phyloP scores from a whole-genome alignment of 2,113 vertebrate genomes.

The Phodopus roborovskii region DNA sequence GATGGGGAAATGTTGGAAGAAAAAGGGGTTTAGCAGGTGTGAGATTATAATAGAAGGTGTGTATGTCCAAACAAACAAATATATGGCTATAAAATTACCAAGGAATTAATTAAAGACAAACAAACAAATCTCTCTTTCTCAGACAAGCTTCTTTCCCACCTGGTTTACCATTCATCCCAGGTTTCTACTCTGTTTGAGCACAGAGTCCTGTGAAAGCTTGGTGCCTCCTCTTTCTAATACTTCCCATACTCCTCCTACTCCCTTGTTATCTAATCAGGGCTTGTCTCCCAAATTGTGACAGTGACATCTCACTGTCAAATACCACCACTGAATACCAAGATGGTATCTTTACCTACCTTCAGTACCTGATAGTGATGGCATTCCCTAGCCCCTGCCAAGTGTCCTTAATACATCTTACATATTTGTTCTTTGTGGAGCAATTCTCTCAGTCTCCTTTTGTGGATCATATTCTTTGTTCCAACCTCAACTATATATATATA shows the following conservation, averaged over 20 bases:
- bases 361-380: not conserved
- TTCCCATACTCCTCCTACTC: not conserved
- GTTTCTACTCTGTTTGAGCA: not conserved
- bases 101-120: not conserved
- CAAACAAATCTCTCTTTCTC: not conserved
- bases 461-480: not conserved
- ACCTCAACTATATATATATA: no score
- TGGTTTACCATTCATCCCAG: not conserved
- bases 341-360: not conserved
- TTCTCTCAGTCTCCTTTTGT: not conserved
- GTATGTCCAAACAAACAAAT: not conserved
- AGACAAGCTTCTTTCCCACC: no score
- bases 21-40: not conserved
- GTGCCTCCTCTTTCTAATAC: accelerated
- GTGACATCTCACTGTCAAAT: no score
- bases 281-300: not conserved
- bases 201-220: no score
- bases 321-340: not conserved
- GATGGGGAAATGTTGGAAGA: not conserved
- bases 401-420: not conserved
- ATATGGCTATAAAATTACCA: not conserved
- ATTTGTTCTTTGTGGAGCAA: not conserved
- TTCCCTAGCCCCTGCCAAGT: not conserved
- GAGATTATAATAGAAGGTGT: no score
- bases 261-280: not conserved